Evolutionary conservation across 2,888 invertebrate genomes (phyloP).

Genomic region (Dryadula phaetusa): DNA sequence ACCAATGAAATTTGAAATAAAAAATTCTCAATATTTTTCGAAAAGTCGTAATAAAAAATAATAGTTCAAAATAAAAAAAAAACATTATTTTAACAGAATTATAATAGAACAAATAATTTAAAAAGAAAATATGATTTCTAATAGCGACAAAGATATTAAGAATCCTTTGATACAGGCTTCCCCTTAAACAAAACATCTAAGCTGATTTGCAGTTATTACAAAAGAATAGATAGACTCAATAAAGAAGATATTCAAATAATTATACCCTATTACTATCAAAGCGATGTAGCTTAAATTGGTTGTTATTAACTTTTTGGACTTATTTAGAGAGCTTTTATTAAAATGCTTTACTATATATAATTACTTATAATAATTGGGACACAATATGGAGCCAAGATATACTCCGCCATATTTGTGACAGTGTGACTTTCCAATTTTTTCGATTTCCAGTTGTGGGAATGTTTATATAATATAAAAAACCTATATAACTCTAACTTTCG

Average conservation of each 20-base stretch:
- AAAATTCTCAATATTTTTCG: too few species aligned
- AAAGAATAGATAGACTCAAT: constrained; percentile 39
- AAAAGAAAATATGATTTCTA: background rate
- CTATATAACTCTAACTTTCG: background rate
- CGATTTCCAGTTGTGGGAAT: background rate
- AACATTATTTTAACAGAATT: constrained; percentile 3
- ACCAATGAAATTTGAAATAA: too few species aligned
- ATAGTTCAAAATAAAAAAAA: too few species aligned
- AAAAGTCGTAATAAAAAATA: too few species aligned
- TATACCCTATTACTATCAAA: constrained; percentile 43
- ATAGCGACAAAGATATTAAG: constrained; percentile 7
- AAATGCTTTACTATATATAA: constrained; percentile 2
- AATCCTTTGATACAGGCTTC: constrained; percentile 36
- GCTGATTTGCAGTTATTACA: constrained; percentile 52
- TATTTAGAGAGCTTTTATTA: constrained; percentile 30
- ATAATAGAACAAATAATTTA: background rate
- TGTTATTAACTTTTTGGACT: constrained; percentile 44
- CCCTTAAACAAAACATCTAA: constrained; percentile 50
- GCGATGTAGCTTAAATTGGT: constrained; percentile 47
- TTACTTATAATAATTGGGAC: background rate
- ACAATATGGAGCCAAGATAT: background rate
- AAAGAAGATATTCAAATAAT: constrained; percentile 38
- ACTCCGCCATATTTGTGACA: background rate
- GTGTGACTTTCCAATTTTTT: too few species aligned
- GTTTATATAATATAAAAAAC: background rate